A percentile compares a stretch with the other conserved stretches of the same genome.
Conservation (phyloP, 2,888 invertebrate species). For the Plagodis dolabraria region DNA sequence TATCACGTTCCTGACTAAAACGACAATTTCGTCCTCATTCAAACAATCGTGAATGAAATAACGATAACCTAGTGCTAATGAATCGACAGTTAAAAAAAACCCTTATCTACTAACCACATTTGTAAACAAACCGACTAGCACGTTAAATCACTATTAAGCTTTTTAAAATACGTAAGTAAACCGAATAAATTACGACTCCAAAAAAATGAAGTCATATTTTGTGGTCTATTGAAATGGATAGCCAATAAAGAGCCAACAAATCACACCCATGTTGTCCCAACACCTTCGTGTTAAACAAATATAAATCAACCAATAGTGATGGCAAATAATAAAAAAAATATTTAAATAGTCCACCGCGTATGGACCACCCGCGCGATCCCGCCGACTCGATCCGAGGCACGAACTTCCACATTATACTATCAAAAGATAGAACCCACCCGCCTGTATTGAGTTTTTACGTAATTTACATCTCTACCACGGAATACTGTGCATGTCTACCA, state of each 20-base stretch:
- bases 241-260: slow-evolving; percentile 73
- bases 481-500: slow-evolving; percentile 43
- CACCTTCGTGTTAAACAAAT: slow-evolving; percentile 78
- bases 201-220: slow-evolving; percentile 47
- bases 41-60: slow-evolving; percentile 9
- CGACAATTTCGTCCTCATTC: background rate
- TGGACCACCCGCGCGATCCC: slow-evolving; percentile 79
- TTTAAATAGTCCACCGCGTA: slow-evolving; percentile 71
- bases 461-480: slow-evolving; percentile 75
- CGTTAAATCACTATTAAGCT: slow-evolving; percentile 29
- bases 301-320: slow-evolving; percentile 74
- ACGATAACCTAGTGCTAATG: slow-evolving; percentile 20
- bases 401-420: slow-evolving; percentile 75
- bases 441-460: slow-evolving; percentile 70
- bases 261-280: slow-evolving; percentile 72
- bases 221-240: slow-evolving; percentile 61
- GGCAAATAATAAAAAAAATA: slow-evolving; percentile 80
- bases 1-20: too few species aligned
- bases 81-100: slow-evolving; percentile 17
- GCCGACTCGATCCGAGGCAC: slow-evolving; percentile 62
- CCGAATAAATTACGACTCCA: slow-evolving; percentile 24
- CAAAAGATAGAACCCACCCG: slow-evolving; percentile 70
- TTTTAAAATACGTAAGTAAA: slow-evolving; percentile 24
- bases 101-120: slow-evolving; percentile 22
- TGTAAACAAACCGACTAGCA: slow-evolving; percentile 24